A percentile compares a stretch with the other conserved stretches of the same genome.
These are phyloP conservation scores for Toxotes chatareus DNA, from an alignment of 2,113 vertebrate genomes.

Conservation along the genomic window DNA sequence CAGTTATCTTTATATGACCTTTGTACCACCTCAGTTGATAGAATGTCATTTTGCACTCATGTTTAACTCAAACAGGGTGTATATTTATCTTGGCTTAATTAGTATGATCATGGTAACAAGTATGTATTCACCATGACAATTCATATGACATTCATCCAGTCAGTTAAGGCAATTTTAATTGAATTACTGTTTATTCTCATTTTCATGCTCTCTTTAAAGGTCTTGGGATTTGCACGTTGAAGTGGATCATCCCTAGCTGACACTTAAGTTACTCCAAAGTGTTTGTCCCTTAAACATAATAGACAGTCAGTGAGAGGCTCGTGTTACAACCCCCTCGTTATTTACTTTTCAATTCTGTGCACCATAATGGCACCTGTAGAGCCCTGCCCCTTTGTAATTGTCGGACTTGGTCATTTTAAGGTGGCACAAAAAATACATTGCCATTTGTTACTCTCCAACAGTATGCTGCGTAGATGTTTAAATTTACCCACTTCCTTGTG, in stretches of 20 bases:
- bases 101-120: not conserved
- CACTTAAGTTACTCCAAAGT: not conserved
- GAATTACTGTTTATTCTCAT: not conserved
- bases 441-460: too few species aligned
- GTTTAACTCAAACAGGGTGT: not conserved
- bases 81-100: conserved; percentile 1
- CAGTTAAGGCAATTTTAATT: not conserved
- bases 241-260: not conserved
- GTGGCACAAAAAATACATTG: not conserved
- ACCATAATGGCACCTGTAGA: not conserved
- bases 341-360: not conserved
- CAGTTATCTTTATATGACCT: not conserved
- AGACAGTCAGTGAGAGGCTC: too few species aligned
- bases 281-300: not conserved
- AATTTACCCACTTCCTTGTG: not conserved
- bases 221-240: not conserved
- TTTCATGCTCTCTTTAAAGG: not conserved
- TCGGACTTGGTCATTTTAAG: not conserved
- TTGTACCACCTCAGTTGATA: not conserved
- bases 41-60: not conserved
- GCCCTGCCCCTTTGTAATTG: not conserved
- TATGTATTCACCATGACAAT: not conserved
- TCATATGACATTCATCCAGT: not conserved
- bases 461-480: too few species aligned
- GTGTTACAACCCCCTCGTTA: too few species aligned